These are phyloP conservation scores for Halcyon leucocephala DNA, from an alignment of 2,797 vertebrate genomes.

Conservation along the genomic window DNA sequence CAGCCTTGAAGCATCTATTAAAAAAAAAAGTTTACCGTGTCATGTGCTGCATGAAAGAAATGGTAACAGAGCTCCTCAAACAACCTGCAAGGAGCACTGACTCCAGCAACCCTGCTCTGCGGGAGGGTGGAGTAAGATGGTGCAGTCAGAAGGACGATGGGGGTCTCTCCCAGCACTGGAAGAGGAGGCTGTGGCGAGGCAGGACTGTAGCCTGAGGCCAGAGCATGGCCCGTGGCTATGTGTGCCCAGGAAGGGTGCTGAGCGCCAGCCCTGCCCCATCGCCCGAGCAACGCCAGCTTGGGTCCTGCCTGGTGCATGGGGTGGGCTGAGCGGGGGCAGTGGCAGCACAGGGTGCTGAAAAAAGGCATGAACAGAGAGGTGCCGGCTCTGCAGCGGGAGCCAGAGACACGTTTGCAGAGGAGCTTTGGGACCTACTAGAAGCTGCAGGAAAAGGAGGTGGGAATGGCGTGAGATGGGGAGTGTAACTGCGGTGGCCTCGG, in stretches of 20 bases:
- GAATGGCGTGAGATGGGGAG: background rate
- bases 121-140: too few species aligned
- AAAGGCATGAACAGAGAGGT: background rate
- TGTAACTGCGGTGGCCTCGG: accelerated
- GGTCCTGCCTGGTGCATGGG: background rate
- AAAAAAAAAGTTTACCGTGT: background rate
- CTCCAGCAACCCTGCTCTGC: background rate
- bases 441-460: background rate
- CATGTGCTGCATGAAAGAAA: accelerated
- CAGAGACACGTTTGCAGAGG: background rate
- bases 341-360: background rate
- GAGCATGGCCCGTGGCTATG: accelerated
- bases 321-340: accelerated
- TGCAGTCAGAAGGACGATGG: background rate
- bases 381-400: background rate
- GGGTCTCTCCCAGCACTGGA: background rate
- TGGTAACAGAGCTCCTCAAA: background rate
- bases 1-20: background rate
- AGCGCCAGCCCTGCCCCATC: background rate
- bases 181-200: background rate
- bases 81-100: background rate
- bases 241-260: accelerated
- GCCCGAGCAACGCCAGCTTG: background rate
- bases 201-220: background rate
- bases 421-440: background rate